These are phyloP conservation scores for Drosophila neocordata DNA, from an alignment of 1,140 invertebrate genomes.

Conservation along the genomic window DNA sequence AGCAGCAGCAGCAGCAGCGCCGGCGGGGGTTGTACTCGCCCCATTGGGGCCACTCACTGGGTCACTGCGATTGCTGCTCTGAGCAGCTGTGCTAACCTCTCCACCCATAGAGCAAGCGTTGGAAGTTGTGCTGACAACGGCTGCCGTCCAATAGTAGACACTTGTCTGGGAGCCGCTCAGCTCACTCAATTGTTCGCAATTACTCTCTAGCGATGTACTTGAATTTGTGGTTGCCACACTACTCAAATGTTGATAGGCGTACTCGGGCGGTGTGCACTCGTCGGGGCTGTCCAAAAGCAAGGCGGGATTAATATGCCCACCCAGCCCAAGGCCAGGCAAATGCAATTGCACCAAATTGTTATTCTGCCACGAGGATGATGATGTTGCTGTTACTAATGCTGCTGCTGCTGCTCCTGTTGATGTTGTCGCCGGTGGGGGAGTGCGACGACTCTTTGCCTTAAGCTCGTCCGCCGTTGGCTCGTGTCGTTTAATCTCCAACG, in stretches of 20 bases:
- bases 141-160: conserved; percentile 63
- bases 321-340: conserved; percentile 58
- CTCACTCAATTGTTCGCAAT: conserved; percentile 60
- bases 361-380: conserved; percentile 12
- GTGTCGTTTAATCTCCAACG: conserved; percentile 62
- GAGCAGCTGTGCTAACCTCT: conserved; percentile 62
- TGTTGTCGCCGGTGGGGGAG: conserved; percentile 20
- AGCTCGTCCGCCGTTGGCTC: conserved; percentile 55
- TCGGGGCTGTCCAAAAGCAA: conserved; percentile 77
- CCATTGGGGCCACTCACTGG: conserved; percentile 14
- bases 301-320: conserved; percentile 75
- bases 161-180: conserved; percentile 63
- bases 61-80: conserved; percentile 30
- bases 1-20: conserved; percentile 14
- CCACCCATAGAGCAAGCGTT: conserved; percentile 60
- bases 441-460: conserved; percentile 36
- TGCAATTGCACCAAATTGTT: conserved; percentile 44
- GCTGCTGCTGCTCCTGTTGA: conserved; percentile 43
- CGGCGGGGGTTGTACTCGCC: conserved; percentile 15
- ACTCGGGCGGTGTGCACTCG: conserved; percentile 77
- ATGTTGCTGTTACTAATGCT: conserved; percentile 50
- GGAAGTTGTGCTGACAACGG: conserved; percentile 31
- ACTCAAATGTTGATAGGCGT: conserved; percentile 74
- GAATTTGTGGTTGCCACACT: conserved; percentile 79
- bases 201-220: conserved; percentile 76